Conservation (phyloP, 2,888 invertebrate species). For the Luperina testacea region DNA sequence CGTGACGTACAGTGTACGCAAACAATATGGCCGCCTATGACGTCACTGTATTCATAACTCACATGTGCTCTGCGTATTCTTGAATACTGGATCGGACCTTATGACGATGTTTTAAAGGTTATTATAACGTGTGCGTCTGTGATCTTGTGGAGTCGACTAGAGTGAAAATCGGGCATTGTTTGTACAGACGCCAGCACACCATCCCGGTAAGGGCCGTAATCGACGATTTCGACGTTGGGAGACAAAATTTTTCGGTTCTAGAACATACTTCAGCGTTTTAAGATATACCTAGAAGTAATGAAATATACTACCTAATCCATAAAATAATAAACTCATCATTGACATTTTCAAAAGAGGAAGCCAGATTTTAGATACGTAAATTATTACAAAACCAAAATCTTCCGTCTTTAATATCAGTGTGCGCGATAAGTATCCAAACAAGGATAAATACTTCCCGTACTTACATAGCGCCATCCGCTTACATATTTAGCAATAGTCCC, state of each 20-base stretch:
- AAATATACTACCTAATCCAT: too few relatives aligned
- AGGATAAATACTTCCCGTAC: conserved; percentile 46
- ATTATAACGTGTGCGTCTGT: conserved; percentile 6
- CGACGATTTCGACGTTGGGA: too few relatives aligned
- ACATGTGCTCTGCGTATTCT: conserved; percentile 53
- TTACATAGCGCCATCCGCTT: conserved; percentile 43
- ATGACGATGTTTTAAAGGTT: conserved; percentile 29
- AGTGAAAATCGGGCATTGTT: not conserved
- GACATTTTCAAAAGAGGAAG: too few relatives aligned
- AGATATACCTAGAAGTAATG: too few relatives aligned
- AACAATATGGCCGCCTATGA: conserved; percentile 62
- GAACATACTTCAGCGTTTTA: too few relatives aligned
- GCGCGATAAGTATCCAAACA: conserved; percentile 19
- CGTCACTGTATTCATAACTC: conserved; percentile 63
- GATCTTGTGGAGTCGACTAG: not conserved
- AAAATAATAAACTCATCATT: too few relatives aligned
- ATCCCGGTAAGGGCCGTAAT: too few relatives aligned
- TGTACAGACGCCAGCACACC: too few relatives aligned
- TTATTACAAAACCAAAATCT: too few relatives aligned
- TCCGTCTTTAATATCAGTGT: conserved; percentile 2
- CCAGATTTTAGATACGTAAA: too few relatives aligned
- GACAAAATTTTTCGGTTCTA: too few relatives aligned
- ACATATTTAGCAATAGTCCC: conserved; percentile 54
- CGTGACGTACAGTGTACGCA: conserved; percentile 56
- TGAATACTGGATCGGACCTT: conserved; percentile 46